These are phyloP conservation scores for Drosophila ustulata DNA, from an alignment of 2,888 invertebrate genomes.

Conservation along the genomic window DNA sequence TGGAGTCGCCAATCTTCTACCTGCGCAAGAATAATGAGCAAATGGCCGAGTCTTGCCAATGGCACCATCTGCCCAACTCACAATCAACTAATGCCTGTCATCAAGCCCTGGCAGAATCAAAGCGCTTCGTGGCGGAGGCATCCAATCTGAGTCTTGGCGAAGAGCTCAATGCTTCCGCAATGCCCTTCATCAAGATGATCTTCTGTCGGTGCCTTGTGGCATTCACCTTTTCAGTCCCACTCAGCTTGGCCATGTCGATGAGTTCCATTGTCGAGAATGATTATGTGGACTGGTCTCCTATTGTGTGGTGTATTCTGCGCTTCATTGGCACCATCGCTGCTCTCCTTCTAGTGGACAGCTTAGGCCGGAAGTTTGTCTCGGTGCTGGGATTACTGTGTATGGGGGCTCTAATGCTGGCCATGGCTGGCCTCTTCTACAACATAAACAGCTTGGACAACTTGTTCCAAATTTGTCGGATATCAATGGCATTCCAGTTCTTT, in stretches of 20 bases:
- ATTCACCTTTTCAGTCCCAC: conserved; percentile 75
- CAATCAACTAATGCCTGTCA: conserved; percentile 37
- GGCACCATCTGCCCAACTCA: conserved; percentile 42
- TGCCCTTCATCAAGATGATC: conserved; percentile 73
- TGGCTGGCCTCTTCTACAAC: conserved; percentile 55
- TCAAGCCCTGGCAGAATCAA: conserved; percentile 62
- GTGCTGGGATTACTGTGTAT: conserved; percentile 62
- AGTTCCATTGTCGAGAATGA: neutral
- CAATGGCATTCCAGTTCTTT: conserved; percentile 72
- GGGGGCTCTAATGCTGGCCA: conserved; percentile 64
- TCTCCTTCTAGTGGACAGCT: conserved; percentile 55
- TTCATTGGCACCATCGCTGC: conserved; percentile 58
- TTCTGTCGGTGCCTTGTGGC: conserved; percentile 74
- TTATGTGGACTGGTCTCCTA: conserved; percentile 48
- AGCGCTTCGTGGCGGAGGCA: conserved; percentile 63
- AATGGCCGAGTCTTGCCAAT: conserved; percentile 56
- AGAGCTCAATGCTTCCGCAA: conserved; percentile 36
- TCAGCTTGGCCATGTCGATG: conserved; percentile 41
- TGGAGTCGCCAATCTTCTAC: conserved; percentile 77
- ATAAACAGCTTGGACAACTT: neutral
- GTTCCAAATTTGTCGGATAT: conserved; percentile 47
- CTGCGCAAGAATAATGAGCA: conserved; percentile 67
- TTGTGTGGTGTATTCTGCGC: conserved; percentile 63
- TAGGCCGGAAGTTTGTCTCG: conserved; percentile 65
- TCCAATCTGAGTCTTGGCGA: conserved; percentile 37